Evolutionary conservation across 2,888 invertebrate genomes (phyloP).

Genomic region (Ametastegia equiseti): DNA sequence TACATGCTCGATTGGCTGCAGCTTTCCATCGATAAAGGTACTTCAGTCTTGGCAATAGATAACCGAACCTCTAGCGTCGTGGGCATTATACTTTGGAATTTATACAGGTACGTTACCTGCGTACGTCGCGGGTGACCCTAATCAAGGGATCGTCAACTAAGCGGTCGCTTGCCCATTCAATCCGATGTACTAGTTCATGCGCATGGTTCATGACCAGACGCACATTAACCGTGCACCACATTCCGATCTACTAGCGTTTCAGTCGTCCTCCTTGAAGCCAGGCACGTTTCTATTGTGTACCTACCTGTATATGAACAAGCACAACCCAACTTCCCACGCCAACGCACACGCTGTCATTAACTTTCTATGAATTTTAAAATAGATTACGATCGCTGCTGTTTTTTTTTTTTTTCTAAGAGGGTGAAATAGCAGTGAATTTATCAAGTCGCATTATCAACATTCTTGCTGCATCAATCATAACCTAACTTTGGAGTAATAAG

Average conservation of each 20-base stretch:
- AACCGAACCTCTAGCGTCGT: conserved; percentile 17
- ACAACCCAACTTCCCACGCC: conserved; percentile 4
- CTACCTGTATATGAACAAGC: background rate
- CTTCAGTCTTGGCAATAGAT: conserved; percentile 20
- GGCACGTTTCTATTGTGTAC: conserved; percentile 9
- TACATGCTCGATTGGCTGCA: conserved; percentile 31
- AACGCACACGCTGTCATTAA: background rate
- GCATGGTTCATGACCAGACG: conserved; percentile 36
- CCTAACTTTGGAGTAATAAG: no score
- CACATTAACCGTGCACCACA: conserved; percentile 16
- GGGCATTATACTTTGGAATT: conserved; percentile 24
- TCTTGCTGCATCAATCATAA: no score
- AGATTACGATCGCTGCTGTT: background rate
- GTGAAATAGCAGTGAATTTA: background rate
- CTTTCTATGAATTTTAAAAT: background rate
- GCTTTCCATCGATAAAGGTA: background rate
- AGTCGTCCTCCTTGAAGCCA: conserved; percentile 33
- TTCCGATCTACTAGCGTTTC: conserved; percentile 34
- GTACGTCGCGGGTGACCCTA: conserved; percentile 28
- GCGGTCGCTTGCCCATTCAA: background rate
- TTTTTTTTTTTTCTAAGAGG: background rate
- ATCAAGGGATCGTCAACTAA: conserved; percentile 28
- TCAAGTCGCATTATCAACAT: no score
- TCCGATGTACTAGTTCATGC: conserved; percentile 2
- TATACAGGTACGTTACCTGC: conserved; percentile 19